Base-by-base conservation (phyloP, 2,113 vertebrate genomes). In the Cryptomyrus ogoouensis region DNA sequence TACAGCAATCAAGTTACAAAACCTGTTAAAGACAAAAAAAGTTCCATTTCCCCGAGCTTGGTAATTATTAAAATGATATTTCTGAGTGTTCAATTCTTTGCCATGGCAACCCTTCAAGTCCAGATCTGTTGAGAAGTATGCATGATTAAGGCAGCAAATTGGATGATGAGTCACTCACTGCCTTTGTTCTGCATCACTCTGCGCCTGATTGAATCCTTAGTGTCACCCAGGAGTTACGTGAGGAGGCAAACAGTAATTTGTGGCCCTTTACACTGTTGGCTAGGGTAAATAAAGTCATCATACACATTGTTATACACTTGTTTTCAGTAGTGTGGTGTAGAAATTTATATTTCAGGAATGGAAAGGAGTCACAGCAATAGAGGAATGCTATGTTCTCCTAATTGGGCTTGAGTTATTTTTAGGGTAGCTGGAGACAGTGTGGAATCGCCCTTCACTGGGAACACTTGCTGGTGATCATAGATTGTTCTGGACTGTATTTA, bases 141-240 rank as follows among this genome's bases (percentile, higher is more conserved):
- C 47, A 80, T 66, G 42, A 80, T 52, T 49, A 80, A 80, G 88
- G 56, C 46, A 21, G n/a, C 66, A 52, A 89, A 80, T 80, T 31
- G 62, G 88, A 5, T 47, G 88, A 44, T 88, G 88, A 88, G 56
- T 88, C 56, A 88, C 56, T 87, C 88, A 89, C 27, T 15, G 24
- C 46, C 47, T 50, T 89, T 70, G 42, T 27, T 49, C 58, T 74
- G 62, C 42, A 27, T 88, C 42, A 56, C 9, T 42, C 87, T 31
- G 21, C 6, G 24, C 58, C 88, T 88, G 56, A 66, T 49, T 70
- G 46, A 46, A 74, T 49, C 46, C 88, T 70, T 62, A 49, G 58
- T 62, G 42, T 46, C 39, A 44, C 10, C 46, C 88, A 42, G 42
- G 15, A 70, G 24, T 88, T 15, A 42, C 3, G 21, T 2, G 58